Base-by-base conservation (phyloP, 2,888 invertebrate genomes). In the Encarsia formosa region DNA sequence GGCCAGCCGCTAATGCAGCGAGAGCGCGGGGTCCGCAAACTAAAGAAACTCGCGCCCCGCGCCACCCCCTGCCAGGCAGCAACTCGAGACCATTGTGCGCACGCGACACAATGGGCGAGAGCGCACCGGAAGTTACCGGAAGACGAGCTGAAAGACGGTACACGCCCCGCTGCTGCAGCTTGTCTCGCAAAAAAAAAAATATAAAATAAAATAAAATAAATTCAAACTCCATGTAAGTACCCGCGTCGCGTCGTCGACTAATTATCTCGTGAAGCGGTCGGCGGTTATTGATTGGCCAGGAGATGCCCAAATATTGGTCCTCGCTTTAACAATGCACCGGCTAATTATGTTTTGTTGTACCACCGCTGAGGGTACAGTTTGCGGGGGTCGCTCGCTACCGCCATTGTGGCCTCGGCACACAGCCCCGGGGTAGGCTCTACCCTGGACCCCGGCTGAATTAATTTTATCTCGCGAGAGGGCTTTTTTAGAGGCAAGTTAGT, bases 391-490 rank as follows among this genome's bases (percentile, higher is more conserved):
- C 64, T 60, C 62, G 62, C 61, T 59, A 59, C 59, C 63, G 63
- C 72, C 70, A 73, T 74, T 74, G 72, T 73, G 70, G 63, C 65
- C 71, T 69, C 65, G 51, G 68, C 62, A 73, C 60, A 73, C 64
- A 73, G 67, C 72, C 71, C 11, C 19, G 29, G 13, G 24, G 32
- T 20, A 15, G 32, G n/a, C n/a, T n/a, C n/a, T n/a, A 39, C 39
- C 19, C 11, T 35, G 24, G 20, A 32, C 29, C 20, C 32, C 41
- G 16, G 41, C 32, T 24, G 32, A 73, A 73, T 73, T 73, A 73
- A 73, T 73, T 73, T 73, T 73, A 73, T 73, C 73, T 73, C 68
- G 66, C 69, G 65, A n/a, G n/a, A n/a, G n/a, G n/a, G n/a, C n/a
- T n/a, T n/a, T n/a, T n/a, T n/a, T n/a, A n/a, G n/a, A n/a, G n/a